Conservation (phyloP, 2,888 invertebrate species). For the Euzetes globulus region DNA sequence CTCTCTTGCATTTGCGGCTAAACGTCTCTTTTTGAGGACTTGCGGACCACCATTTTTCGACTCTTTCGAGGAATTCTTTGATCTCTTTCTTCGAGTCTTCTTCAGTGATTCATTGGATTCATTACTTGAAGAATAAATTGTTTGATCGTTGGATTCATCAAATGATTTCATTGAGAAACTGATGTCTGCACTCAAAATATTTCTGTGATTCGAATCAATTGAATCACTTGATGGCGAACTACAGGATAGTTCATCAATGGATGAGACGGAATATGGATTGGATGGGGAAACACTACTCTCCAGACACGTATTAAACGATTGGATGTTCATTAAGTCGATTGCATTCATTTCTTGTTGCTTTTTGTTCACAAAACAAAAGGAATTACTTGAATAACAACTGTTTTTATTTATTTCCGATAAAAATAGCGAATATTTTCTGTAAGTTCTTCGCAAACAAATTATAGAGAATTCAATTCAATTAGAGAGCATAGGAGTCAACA, state of each 20-base stretch:
- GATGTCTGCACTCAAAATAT: not conserved
- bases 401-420: constrained; percentile 7
- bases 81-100: not conserved
- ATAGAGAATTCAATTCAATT: constrained; percentile 19
- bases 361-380: not conserved
- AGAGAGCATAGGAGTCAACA: not conserved
- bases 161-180: not conserved
- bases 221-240: constrained; percentile 15
- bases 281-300: not conserved
- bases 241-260: not conserved
- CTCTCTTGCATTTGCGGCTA: constrained; percentile 89
- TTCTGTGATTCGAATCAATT: not conserved
- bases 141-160: too few relatives aligned
- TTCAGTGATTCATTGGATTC: not conserved
- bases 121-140: not conserved
- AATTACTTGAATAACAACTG: not conserved
- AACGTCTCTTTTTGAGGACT: constrained; percentile 68
- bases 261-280: not conserved
- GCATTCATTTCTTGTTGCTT: not conserved
- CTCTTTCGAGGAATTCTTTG: constrained; percentile 50
- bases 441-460: constrained; percentile 7
- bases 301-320: not conserved
- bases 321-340: not conserved
- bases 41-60: constrained; percentile 37
- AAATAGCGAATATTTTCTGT: not conserved